Evolutionary conservation across 2,888 invertebrate species (phyloP).

Genomic region (Drosophila demipolita): DNA sequence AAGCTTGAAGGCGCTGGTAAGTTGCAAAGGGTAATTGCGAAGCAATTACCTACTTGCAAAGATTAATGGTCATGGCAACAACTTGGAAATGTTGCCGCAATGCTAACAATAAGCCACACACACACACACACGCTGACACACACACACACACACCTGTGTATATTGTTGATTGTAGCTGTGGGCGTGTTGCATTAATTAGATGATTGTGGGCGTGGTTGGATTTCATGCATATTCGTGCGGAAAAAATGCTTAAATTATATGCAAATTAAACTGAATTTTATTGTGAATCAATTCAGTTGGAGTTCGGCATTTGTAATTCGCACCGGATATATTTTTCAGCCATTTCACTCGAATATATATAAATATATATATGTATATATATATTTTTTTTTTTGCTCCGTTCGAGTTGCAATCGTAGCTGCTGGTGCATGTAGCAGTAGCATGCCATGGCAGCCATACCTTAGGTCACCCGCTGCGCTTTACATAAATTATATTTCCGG

Average conservation of each 20-base stretch:
- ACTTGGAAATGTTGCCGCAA: slow-evolving; percentile 79
- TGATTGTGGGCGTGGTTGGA: slow-evolving; percentile 53
- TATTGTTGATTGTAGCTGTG: slow-evolving; percentile 8
- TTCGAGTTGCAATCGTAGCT: slow-evolving; percentile 54
- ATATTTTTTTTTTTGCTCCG: neutral
- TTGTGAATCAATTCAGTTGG: slow-evolving; percentile 36
- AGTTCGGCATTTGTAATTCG: slow-evolving; percentile 65
- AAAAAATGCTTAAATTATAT: slow-evolving; percentile 51
- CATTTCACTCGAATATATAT: slow-evolving; percentile 18
- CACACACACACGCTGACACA: slow-evolving; percentile 13
- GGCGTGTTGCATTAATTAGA: slow-evolving; percentile 60
- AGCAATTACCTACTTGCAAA: slow-evolving; percentile 81
- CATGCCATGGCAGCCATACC: slow-evolving; percentile 41
- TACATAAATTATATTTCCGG: slow-evolving; percentile 81
- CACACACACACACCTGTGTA: slow-evolving; percentile 14
- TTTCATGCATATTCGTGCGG: slow-evolving; percentile 55
- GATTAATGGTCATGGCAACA: slow-evolving; percentile 80
- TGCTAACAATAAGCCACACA: slow-evolving; percentile 69
- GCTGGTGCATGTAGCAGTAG: slow-evolving; percentile 20
- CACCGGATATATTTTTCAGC: slow-evolving; percentile 75
- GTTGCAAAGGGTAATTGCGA: slow-evolving; percentile 76
- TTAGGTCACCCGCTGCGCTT: slow-evolving; percentile 78
- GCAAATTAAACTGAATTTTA: slow-evolving; percentile 61
- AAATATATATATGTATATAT: neutral
- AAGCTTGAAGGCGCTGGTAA: slow-evolving; percentile 7